Conservation (phyloP, 2,113 vertebrate genomes). For the Edolisoma coerulescens region DNA sequence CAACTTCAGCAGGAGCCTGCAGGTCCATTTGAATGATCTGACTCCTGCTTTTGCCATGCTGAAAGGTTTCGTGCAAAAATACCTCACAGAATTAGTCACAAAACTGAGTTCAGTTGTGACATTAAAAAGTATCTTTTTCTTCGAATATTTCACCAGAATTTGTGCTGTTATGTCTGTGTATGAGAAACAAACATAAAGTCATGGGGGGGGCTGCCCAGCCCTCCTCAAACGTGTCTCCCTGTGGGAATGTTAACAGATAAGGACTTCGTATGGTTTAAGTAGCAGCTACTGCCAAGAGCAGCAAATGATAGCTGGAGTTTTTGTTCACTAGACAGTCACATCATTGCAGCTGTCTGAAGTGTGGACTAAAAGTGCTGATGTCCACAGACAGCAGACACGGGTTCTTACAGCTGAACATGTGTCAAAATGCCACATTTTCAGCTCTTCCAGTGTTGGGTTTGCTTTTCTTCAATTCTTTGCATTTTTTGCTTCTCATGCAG, state of each 20-base stretch:
- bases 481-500: not conserved
- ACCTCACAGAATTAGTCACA: not conserved
- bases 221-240: not conserved
- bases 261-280: not conserved
- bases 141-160: not conserved
- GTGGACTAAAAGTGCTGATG: not conserved
- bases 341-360: not conserved
- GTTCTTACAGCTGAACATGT: not conserved
- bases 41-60: not conserved
- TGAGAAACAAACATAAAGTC: not conserved
- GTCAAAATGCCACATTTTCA: not conserved
- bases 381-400: not conserved
- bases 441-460: not conserved
- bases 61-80: not conserved
- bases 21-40: accelerated
- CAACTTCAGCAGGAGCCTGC: not conserved
- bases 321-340: not conserved
- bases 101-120: not conserved
- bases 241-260: not conserved
- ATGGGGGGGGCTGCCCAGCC: not conserved
- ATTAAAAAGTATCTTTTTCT: not conserved
- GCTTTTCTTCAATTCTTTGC: not conserved
- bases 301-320: not conserved
- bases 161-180: not conserved
- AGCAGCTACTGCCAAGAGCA: not conserved